Percentiles rank a stretch among this genome's conserved stretches.
Evolutionary conservation across 2,888 invertebrate genomes (phyloP).

Genomic region (Spilarctia lutea): DNA sequence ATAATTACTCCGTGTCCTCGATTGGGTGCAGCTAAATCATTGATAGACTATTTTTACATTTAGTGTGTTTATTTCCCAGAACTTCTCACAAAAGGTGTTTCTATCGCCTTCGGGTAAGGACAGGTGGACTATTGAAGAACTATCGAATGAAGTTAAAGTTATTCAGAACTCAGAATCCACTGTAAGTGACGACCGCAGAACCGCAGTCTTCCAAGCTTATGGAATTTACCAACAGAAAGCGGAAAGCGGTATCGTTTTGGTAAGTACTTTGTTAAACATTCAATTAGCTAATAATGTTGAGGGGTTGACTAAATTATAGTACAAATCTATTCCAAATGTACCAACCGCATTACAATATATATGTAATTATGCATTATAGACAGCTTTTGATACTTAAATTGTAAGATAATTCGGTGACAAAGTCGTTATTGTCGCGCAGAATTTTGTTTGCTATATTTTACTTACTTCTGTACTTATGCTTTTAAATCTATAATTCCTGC

Average conservation of each 20-base stretch:
- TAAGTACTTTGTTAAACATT: conserved; percentile 7
- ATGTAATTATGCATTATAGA: too few species aligned
- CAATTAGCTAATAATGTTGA: neutral
- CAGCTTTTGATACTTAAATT: neutral
- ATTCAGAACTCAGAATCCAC: conserved; percentile 53
- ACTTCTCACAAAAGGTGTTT: conserved; percentile 38
- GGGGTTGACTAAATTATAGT: neutral
- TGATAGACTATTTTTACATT: neutral
- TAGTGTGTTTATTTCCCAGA: conserved; percentile 1
- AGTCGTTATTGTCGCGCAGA: neutral
- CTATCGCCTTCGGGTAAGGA: conserved; percentile 45
- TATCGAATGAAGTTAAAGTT: conserved; percentile 43
- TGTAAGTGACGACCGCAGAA: conserved; percentile 52
- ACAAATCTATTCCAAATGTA: neutral
- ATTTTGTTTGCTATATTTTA: neutral
- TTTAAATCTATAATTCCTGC: neutral
- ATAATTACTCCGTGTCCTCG: neutral
- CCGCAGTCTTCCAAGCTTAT: conserved; percentile 56
- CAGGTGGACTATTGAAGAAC: conserved; percentile 59
- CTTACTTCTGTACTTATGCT: too few species aligned
- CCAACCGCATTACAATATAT: too few species aligned
- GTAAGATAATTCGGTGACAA: neutral
- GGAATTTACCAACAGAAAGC: conserved; percentile 15
- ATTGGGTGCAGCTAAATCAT: neutral
- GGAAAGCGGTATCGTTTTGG: conserved; percentile 20